Evolutionary conservation across 1,140 invertebrate genomes (phyloP).

Genomic region (Oscheius sp.): DNA sequence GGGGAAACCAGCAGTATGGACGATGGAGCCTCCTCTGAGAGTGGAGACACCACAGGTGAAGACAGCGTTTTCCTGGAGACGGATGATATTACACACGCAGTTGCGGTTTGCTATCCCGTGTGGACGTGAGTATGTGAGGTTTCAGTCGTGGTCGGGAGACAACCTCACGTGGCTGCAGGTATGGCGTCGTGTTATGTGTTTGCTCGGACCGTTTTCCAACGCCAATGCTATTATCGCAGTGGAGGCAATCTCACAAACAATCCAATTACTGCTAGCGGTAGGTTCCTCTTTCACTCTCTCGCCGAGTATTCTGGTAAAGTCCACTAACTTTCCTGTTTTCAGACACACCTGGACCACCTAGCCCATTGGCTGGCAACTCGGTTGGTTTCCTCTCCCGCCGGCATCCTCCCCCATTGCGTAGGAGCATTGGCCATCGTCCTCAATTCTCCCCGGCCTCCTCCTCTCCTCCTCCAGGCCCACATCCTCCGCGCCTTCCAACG

Average conservation of each 20-base stretch:
- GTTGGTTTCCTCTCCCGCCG: constrained; percentile 24
- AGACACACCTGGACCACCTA: constrained; percentile 34
- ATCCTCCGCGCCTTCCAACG: constrained; percentile 39
- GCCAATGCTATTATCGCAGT: constrained; percentile 17
- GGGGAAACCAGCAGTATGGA: background rate
- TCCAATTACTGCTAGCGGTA: constrained; percentile 6
- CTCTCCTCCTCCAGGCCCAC: constrained; percentile 42
- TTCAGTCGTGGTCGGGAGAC: constrained; percentile 31
- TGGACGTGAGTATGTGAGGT: background rate
- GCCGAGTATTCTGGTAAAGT: background rate
- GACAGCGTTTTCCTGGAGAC: constrained; percentile 31
- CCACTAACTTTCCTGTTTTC: background rate
- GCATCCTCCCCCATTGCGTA: constrained; percentile 30
- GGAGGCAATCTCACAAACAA: constrained; percentile 21
- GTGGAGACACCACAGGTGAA: constrained; percentile 3
- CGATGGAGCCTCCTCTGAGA: background rate
- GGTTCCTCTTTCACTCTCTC: background rate
- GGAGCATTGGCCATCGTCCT: constrained; percentile 47
- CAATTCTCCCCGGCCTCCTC: constrained; percentile 19
- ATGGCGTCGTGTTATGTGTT: constrained; percentile 21
- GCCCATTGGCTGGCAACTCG: constrained; percentile 51
- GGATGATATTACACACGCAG: constrained; percentile 30
- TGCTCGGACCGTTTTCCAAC: constrained; percentile 19
- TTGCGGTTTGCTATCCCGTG: constrained; percentile 1
- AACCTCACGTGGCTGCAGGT: constrained; percentile 20